phyloP scores from a whole-genome alignment of 2,113 vertebrate genomes.

The Catharus fuscescens region DNA sequence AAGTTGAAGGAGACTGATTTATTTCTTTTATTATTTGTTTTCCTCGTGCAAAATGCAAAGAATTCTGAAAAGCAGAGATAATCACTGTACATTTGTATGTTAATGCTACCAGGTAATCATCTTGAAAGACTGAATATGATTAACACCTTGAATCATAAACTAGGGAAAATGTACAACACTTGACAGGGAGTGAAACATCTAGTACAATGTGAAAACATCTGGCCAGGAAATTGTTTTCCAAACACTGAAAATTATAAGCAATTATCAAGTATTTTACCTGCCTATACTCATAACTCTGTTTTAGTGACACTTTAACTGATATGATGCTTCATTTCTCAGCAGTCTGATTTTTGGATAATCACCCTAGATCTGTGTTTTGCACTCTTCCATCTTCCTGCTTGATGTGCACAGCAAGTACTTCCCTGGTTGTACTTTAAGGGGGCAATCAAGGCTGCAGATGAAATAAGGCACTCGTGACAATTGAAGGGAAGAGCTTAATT shows the following conservation, averaged over 20 bases:
- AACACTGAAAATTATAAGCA: conserved; percentile 71
- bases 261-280: conserved; percentile 70
- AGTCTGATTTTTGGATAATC: conserved; percentile 55
- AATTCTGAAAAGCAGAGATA: conserved; percentile 44
- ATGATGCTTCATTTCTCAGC: conserved; percentile 39
- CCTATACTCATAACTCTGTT: conserved; percentile 55
- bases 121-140: conserved; percentile 55
- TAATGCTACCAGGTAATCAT: conserved; percentile 65
- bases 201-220: conserved; percentile 62
- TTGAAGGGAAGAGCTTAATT: conserved; percentile 41
- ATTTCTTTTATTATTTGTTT: conserved; percentile 47
- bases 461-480: conserved; percentile 4
- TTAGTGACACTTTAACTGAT: conserved; percentile 56
- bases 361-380: conserved; percentile 16
- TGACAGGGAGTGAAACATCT: conserved; percentile 39
- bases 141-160: conserved; percentile 52
- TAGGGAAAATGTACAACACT: conserved; percentile 42
- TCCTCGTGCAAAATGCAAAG: conserved; percentile 4
- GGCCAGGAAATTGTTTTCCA: conserved; percentile 71
- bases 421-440: conserved; percentile 24
- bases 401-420: conserved; percentile 42
- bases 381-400: conserved; percentile 7
- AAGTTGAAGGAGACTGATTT: conserved; percentile 54
- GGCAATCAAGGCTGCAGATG: conserved; percentile 49
- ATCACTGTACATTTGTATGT: conserved; percentile 69